Evolutionary conservation across 2,113 vertebrate genomes (phyloP).

Genomic region (Gymnocephalus cernua): DNA sequence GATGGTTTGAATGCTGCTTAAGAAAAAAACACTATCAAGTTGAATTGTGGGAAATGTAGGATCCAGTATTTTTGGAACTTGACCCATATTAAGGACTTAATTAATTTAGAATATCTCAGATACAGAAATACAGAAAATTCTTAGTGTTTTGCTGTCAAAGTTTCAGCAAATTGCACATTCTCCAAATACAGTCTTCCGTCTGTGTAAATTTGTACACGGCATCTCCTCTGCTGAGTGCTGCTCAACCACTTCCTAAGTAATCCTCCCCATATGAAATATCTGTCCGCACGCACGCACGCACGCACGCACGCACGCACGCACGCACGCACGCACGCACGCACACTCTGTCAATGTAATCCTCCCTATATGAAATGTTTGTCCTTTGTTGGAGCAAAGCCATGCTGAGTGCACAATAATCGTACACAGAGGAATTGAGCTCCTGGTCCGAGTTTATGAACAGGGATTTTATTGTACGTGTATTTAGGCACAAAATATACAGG

Average conservation of each 20-base stretch:
- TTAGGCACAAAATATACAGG: neutral
- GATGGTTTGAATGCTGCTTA: neutral
- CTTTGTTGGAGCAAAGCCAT: conserved; percentile 42
- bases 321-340: conserved; percentile 27
- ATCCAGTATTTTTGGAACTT: neutral
- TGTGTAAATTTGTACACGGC: conserved; percentile 40
- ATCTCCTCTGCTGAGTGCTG: conserved; percentile 46
- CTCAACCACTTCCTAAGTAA: conserved; percentile 58
- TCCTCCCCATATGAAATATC: conserved; percentile 72
- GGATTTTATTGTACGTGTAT: conserved; percentile 30
- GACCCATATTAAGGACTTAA: neutral
- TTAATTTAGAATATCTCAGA: neutral
- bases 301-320: neutral
- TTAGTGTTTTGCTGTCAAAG: neutral
- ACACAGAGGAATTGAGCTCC: conserved; percentile 42
- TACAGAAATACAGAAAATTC: neutral
- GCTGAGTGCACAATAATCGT: conserved; percentile 48
- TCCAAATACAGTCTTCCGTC: conserved; percentile 13
- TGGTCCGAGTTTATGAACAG: conserved; percentile 36
- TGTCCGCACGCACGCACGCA: neutral
- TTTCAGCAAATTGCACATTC: conserved; percentile 7
- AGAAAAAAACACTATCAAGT: neutral
- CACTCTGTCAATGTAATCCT: conserved; percentile 68
- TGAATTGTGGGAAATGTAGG: neutral
- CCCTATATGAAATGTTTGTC: conserved; percentile 76